These are phyloP conservation scores for Isurus oxyrinchus DNA, from an alignment of 2,113 vertebrate genomes.

Conservation along the genomic window DNA sequence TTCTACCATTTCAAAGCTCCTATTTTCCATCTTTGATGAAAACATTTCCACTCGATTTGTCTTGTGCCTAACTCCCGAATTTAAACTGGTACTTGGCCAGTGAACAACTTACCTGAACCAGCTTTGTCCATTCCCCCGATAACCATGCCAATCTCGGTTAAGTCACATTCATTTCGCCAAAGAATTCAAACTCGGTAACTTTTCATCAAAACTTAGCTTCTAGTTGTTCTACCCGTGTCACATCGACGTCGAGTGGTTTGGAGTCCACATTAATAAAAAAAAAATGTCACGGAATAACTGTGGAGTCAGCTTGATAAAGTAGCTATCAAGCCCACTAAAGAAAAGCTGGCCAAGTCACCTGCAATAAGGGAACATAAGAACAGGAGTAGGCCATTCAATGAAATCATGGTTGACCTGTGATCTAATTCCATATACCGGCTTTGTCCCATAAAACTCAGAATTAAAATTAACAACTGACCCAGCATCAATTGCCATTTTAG, in stretches of 20 bases:
- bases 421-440: too few relatives aligned
- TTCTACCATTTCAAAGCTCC: too few relatives aligned
- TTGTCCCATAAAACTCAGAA: too few relatives aligned
- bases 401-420: too few relatives aligned
- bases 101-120: not conserved
- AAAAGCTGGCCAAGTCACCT: not conserved
- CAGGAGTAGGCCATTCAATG: too few relatives aligned
- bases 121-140: too few relatives aligned
- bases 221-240: not conserved
- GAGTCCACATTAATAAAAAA: not conserved
- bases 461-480: too few relatives aligned
- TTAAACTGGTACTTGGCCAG: not conserved
- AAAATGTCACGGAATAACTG: not conserved
- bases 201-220: not conserved
- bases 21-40: not conserved
- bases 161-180: not conserved
- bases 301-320: not conserved
- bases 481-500: too few relatives aligned
- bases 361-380: too few relatives aligned
- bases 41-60: not conserved
- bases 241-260: not conserved
- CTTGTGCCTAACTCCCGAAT: not conserved
- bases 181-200: not conserved
- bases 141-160: not conserved
- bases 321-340: not conserved